Conservation (phyloP, 2,113 vertebrate genomes). For the Neomonachus schauinslandi region DNA sequence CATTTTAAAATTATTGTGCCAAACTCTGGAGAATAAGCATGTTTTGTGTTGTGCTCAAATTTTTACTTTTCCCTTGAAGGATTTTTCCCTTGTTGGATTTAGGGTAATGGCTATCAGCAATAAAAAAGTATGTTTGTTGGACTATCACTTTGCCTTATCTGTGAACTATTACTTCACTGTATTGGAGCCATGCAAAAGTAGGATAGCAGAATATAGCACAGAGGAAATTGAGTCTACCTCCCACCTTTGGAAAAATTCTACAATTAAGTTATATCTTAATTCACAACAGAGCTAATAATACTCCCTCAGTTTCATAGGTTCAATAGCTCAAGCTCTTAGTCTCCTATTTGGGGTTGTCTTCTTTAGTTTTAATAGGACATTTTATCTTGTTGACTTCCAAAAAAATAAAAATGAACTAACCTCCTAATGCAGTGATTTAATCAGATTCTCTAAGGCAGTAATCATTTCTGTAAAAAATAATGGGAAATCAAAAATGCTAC, state of each 20-base stretch:
- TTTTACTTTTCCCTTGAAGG: background rate
- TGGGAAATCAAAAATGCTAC: conserved; percentile 1
- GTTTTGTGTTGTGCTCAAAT: background rate
- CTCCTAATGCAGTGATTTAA: background rate
- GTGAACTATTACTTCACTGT: background rate
- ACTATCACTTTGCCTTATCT: background rate
- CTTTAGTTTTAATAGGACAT: background rate
- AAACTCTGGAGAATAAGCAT: background rate
- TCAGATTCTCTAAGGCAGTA: background rate
- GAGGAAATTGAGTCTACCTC: background rate
- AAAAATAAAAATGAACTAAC: conserved; percentile 1
- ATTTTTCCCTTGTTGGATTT: background rate
- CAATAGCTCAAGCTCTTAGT: background rate
- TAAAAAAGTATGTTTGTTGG: background rate
- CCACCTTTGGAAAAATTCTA: background rate
- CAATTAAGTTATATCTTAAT: background rate
- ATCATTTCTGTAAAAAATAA: background rate
- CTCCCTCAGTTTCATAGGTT: background rate
- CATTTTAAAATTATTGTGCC: background rate
- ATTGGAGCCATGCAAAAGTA: background rate
- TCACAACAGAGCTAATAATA: background rate
- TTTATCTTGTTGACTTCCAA: conserved; percentile 20
- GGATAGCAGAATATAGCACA: background rate
- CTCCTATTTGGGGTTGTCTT: background rate
- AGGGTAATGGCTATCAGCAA: background rate